Base-by-base conservation (phyloP, 2,113 vertebrate species). In the Phylloscopus whistleri region DNA sequence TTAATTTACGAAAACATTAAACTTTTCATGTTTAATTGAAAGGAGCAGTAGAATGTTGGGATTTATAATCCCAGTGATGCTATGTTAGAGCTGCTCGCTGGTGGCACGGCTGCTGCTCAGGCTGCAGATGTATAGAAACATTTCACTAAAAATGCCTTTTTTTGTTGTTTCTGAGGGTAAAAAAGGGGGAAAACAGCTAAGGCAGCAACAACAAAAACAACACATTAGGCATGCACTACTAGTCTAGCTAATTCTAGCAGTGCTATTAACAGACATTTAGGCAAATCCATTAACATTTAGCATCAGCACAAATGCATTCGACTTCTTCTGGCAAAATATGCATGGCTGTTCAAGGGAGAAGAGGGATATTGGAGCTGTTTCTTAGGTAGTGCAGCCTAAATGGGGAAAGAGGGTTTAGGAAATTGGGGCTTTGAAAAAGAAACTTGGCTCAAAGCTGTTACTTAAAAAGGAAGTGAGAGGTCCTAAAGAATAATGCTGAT, bases 21-120 rank as follows among this genome's bases (percentile, higher is more conserved):
- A 97, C 96, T 97, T 97, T 97, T 97, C 97, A 96, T 98, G 96
- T 98, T 98, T 98, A 97, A 98, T 98, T 97, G 97, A 97, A 98
- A 96, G 96, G 94, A 97, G 95, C 92, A 95, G 96, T 92, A 84
- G 96, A 97, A 96, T 41, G 80, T 88, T 90, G 96, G 97, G 96
- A 97, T 98, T 97, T 97, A 90, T 96, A 95, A 88, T 97, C 96
- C 96, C 96, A 95, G 77, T 51, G 97, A 95, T 97, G 94, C 88
- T 44, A 7, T 96, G 96, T 97, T 95, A 88, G 96, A 86, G 92
- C 79, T 86, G 7, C 88, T 28, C 39, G n/a, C 28, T 81, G 77
- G 89, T 80, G 48, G 73, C 79, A 51, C 52, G 23, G 86, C 90
- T 94, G 95, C 92, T 85, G 48, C 77, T 79, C 28, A 49, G 90